Evolutionary conservation across 2,113 vertebrate species (phyloP), one percentile per base, ranked within the genome.

Genomic region (Desmodus rotundus): DNA sequence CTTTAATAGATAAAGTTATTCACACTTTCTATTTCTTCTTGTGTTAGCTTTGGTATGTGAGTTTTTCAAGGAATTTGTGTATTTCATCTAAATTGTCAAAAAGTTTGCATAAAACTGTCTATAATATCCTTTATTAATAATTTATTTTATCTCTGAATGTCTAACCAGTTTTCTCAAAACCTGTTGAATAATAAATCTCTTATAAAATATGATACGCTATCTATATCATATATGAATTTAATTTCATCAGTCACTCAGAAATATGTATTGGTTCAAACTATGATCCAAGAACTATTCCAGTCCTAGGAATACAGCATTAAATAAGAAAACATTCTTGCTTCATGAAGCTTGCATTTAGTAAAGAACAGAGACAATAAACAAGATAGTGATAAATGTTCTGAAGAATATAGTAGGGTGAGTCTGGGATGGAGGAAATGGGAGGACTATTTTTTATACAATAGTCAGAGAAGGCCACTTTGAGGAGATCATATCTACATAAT

Each of bases 11-110:
- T 20, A 94, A 13, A 73, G 38, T 16, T 76, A 63, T 72, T 92
- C 15, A 82, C 12, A 85, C 76, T 89, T 91, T 72, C 91, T 86
- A 50, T 26, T 94, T 82, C 63, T 93, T 91, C 76, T 41, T 85
- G 38, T 63, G 38, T 74, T 84, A 78, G 20, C 41, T 93, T 92
- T 76, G 15, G 31, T 31, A 84, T 78, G 15, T 72, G 24, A 17
- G 0, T 52, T 94, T 82, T 92, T 86, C 4, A 91, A 91, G 36
- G 1, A 94, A 81, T 89, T 89, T 91, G 12, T 77, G 85, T 72
- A 89, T 86, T 91, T 73, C 43, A 88, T 88, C 47, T 84, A 90
- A 91, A 93, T 85, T 91, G 38, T 85, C 50, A 85, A 96, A 78
- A 82, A 67, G 31, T 58, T 92, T 70, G 38, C 45, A 94, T 31